Percentiles rank a stretch among this genome's conserved stretches.
These are phyloP conservation scores for Drosophila equinoxialis DNA, from an alignment of 1,140 invertebrate genomes.

Conservation along the genomic window DNA sequence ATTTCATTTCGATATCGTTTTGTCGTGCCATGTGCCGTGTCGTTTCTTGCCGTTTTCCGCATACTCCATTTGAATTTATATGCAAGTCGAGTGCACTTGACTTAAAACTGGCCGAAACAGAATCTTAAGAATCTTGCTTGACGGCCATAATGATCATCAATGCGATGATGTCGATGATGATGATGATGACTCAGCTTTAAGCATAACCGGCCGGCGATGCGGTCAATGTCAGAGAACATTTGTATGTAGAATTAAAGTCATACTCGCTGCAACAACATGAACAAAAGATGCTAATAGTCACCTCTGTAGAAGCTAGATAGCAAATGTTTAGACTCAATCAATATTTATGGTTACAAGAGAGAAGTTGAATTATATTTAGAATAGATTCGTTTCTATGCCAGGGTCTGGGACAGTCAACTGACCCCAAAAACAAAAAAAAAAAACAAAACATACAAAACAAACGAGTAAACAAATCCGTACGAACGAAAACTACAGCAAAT, in stretches of 20 bases:
- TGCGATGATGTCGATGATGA: conserved; percentile 13
- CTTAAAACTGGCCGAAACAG: conserved; percentile 42
- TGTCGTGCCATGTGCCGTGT: conserved; percentile 35
- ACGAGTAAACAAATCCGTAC: conserved; percentile 36
- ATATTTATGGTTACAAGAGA: conserved; percentile 6
- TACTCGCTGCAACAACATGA: neutral
- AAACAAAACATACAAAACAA: conserved; percentile 20
- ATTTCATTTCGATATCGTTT: conserved; percentile 24
- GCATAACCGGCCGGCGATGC: conserved; percentile 66
- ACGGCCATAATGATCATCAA: neutral
- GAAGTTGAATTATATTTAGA: conserved; percentile 30
- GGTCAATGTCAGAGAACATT: conserved; percentile 64
- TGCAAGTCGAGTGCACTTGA: conserved; percentile 70
- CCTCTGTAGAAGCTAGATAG: neutral
- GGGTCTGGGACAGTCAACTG: conserved; percentile 60
- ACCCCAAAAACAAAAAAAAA: conserved; percentile 1
- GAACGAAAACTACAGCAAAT: conserved; percentile 25
- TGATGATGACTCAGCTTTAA: conserved; percentile 64
- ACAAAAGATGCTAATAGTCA: conserved; percentile 8
- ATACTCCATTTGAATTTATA: conserved; percentile 69
- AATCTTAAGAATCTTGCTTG: conserved; percentile 36
- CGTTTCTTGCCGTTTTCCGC: conserved; percentile 58
- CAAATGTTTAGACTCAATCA: conserved; percentile 6
- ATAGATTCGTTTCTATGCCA: conserved; percentile 65
- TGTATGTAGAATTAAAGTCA: neutral